Base-by-base conservation (phyloP, 2,888 invertebrate species). In the Dichetophora obliterata region DNA sequence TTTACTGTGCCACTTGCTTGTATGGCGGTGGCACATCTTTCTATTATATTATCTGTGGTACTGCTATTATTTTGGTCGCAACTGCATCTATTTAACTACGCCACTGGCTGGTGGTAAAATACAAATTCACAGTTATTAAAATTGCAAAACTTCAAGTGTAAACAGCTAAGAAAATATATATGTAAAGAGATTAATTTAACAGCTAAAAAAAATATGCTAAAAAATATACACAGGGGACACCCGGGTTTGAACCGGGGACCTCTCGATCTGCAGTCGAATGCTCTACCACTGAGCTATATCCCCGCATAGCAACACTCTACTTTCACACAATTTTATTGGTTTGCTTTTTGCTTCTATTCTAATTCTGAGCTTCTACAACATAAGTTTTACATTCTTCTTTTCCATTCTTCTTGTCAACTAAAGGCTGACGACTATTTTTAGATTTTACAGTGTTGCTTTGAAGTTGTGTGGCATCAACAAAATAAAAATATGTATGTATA, bases 221-320 rank as follows among this genome's bases (percentile, higher is more conserved):
- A 74, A 74, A 54, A 37, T 14, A n/a, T 52, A 52, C 14, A 14
- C 50, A 83, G 84, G 84, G 84, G 84, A 83, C 84, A 84, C 83
- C 85, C 85, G 86, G 86, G 85, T 85, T 86, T 86, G 85, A 86
- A 86, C 85, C 85, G 85, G 86, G 85, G 85, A 85, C 85, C 85
- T 85, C 84, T 86, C 85, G 86, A 86, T 86, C 86, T 86, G 86
- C 86, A 86, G 85, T 86, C 86, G 86, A 86, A 85, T 86, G 86
- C 86, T 85, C 86, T 85, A 86, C 86, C 86, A 85, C 85, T 85
- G 85, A 86, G 85, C 85, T 85, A 86, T 86, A 86, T 85, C 84
- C 85, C 84, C 86, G 54, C 61, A 14, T 9, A 22, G 16, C 5
- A 16, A 2, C 2, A 9, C 1, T n/a, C 9, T 37, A 34, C 37